Base-by-base conservation (phyloP, 2,797 vertebrate genomes). In the Prunella strophiata region DNA sequence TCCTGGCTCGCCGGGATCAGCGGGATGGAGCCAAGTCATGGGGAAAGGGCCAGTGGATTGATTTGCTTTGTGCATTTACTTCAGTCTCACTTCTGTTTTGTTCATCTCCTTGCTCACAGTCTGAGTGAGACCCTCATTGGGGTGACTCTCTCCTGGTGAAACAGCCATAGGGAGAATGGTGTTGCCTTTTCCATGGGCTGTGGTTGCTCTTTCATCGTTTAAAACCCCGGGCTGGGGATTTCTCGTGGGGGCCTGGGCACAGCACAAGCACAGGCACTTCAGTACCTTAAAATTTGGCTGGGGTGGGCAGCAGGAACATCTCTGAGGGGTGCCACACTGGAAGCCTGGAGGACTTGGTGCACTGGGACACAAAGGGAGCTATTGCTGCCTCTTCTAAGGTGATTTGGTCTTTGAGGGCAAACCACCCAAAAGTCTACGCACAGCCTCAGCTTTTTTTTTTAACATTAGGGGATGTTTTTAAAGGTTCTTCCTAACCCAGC, bases 241-340 rank as follows among this genome's bases (percentile, higher is more conserved):
- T 85, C 45, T 79, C 1, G 0, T 4, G 23, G 47, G 8, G 42
- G 50, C 78, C n/a, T 13, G 78, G 72, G 21, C 77, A 73, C 20
- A 86, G 93, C 85, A 94, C 85, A 90, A 94, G 79, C 89, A 91
- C 66, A 67, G 89, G 86, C 73, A 70, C 62, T 93, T 94, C 48
- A 16, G 40, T 94, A 93, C 67, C 66, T 54, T 66, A 50, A 45
- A 67, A 34, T 74, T 45, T 11, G 7, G 9, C 54, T 5, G 2
- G 30, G 38, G 6, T 1, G 17, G 30, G 45, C 4, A 6, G 63
- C 63, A 43, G 32, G 52, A 90, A 13, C 73, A 66, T 27, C 30
- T 42, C 47, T 21, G 13, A 48, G 16, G 40, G 18, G 3, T 72
- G 66, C 80, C 52, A 59, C 66, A 5, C 18, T 6, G 2, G 26